Evolutionary conservation across 2,113 vertebrate genomes (phyloP), one percentile per base, ranked within the genome.

Genomic region (Eudyptes chrysolophus): DNA sequence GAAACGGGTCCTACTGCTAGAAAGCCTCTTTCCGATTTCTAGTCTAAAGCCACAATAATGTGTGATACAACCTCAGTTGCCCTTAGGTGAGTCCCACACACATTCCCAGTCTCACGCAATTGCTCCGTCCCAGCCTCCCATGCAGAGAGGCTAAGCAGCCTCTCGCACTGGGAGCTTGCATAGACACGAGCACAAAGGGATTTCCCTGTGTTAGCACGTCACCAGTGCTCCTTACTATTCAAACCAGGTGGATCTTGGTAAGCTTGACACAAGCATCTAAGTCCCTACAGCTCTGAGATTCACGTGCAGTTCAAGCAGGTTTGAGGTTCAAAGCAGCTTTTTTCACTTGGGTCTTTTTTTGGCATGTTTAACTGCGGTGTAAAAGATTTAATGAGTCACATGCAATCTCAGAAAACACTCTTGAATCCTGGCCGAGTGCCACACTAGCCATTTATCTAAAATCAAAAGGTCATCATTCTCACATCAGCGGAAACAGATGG

Each of bases 401-500:
- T 34, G 42, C 75, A 55, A 13, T 72, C 75, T 94, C 83, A 83
- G 90, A 94, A 96, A 95, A 92, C 66, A 69, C 64, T 57, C 60
- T 3, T 71, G 89, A 89, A 48, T 65, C 72, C 89, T 96, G 96
- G 96, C 89, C 0, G 25, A 57, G 27, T 81, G 88, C 94, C 93
- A 92, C 46, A 24, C 38, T 9, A 64, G 60, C 66, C 91, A 95
- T 96, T 97, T 90, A 90, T 92, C 55, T 91, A 89, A 94, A 96
- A 95, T 92, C 57, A 77, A 64, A 68, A 92, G 95, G 74, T 76
- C 68, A 86, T 77, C 8, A 32, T 92, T 94, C 94, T 94, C 4
- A 1, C 61, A 95, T 96, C 51, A 86, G 38, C 3, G 4, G 87
- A 89, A 92, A 90, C 75, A 40, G 54, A 32, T 48, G 61, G 78